A percentile compares a stretch with the other conserved stretches of the same genome.
These are phyloP conservation scores for Rhogogaster chlorosoma DNA, from an alignment of 2,888 invertebrate species.

Conservation along the genomic window DNA sequence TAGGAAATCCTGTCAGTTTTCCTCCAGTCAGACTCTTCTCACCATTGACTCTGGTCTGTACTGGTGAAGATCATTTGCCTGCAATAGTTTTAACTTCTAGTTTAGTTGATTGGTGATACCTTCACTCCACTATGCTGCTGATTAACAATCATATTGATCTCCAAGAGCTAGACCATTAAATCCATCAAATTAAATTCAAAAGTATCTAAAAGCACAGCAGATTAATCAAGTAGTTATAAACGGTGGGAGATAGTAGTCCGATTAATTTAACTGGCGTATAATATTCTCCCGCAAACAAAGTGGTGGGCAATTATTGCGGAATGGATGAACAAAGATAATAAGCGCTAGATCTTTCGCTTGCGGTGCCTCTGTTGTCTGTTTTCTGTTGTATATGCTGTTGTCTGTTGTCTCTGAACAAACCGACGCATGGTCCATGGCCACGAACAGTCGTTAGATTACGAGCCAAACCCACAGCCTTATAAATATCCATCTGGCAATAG, in stretches of 20 bases:
- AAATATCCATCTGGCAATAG: not conserved
- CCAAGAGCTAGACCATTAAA: too few species aligned
- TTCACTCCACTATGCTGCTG: too few species aligned
- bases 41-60: too few species aligned
- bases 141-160: too few species aligned
- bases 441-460: conserved; percentile 1
- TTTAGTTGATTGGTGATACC: too few species aligned
- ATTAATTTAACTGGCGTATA: conserved; percentile 36
- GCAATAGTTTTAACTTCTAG: too few species aligned
- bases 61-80: too few species aligned
- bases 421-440: not conserved
- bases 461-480: not conserved
- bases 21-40: too few species aligned
- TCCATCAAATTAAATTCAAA: too few species aligned
- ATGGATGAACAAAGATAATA: not conserved
- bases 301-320: conserved; percentile 34
- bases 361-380: conserved; percentile 20
- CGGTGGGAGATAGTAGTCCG: not conserved
- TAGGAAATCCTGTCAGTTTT: too few species aligned
- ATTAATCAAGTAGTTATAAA: not conserved
- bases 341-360: conserved; percentile 4
- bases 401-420: conserved; percentile 34
- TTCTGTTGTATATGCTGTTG: not conserved
- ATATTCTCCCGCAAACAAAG: conserved; percentile 29
- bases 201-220: too few species aligned